These are phyloP conservation scores for Tragelaphus eurycerus DNA, from an alignment of 2,797 vertebrate species.

Conservation along the genomic window DNA sequence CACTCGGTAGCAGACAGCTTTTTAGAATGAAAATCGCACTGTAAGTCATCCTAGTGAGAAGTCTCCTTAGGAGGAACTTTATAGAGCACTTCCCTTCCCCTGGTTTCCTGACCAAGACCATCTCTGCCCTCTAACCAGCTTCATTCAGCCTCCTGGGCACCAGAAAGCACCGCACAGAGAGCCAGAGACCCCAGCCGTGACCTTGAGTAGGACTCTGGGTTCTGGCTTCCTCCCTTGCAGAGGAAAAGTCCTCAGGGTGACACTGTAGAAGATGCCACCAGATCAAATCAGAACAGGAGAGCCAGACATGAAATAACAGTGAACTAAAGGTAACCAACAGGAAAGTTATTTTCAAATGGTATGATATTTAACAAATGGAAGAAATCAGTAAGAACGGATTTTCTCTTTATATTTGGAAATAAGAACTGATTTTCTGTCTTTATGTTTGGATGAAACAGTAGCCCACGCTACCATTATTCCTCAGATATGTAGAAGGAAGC, in stretches of 20 bases:
- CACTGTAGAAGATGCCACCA: neutral
- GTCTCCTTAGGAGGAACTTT: neutral
- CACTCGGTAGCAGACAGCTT: neutral
- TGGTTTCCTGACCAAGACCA: neutral
- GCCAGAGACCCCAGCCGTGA: fast-evolving
- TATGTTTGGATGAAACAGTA: neutral
- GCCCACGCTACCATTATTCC: fast-evolving
- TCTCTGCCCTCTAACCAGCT: neutral
- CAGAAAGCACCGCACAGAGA: fast-evolving
- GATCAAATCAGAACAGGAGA: neutral
- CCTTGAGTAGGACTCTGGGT: too few relatives aligned
- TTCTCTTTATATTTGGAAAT: neutral
- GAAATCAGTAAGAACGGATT: neutral
- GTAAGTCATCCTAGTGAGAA: neutral
- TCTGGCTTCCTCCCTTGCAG: neutral
- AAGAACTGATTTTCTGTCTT: neutral
- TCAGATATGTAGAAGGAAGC: neutral
- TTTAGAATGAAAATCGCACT: neutral
- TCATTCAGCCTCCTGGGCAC: neutral
- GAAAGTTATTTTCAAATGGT: fast-evolving
- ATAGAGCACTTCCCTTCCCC: neutral
- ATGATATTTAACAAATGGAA: neutral
- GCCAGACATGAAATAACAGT: fast-evolving
- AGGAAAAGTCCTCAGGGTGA: neutral
- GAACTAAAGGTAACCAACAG: neutral